Evolutionary conservation across 2,888 invertebrate genomes (phyloP).

Genomic region (Bembecia ichneumoniformis): DNA sequence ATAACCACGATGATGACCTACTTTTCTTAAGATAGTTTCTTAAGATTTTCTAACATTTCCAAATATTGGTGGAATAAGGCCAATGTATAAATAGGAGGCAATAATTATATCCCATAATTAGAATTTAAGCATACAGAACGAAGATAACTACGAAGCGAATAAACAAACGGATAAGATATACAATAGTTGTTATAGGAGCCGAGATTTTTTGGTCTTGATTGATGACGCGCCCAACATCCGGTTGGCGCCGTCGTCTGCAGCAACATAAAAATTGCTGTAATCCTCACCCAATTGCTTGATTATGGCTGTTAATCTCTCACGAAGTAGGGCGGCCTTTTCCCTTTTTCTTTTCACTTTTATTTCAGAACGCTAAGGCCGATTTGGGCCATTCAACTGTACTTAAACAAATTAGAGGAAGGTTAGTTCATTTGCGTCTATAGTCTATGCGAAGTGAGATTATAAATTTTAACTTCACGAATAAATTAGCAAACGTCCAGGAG

Average conservation of each 20-base stretch:
- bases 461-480: no score
- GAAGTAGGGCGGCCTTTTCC: slow-evolving; percentile 31
- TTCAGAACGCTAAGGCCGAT: slow-evolving; percentile 33
- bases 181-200: neutral
- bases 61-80: no score
- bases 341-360: slow-evolving; percentile 56
- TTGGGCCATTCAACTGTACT: slow-evolving; percentile 54
- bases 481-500: no score
- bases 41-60: no score
- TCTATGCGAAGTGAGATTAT: neutral
- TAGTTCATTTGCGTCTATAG: neutral
- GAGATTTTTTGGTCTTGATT: slow-evolving; percentile 29
- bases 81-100: no score
- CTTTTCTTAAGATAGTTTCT: no score
- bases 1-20: no score
- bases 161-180: neutral
- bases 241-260: slow-evolving; percentile 24
- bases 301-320: slow-evolving; percentile 62
- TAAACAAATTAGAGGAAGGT: slow-evolving; percentile 49
- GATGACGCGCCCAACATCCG: slow-evolving; percentile 23
- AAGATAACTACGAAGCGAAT: no score
- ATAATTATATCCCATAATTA: no score
- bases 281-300: slow-evolving; percentile 64
- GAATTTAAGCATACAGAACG: no score
- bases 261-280: slow-evolving; percentile 62